Conservation (phyloP, 2,797 vertebrate species). For the Sebastes nivosus region DNA sequence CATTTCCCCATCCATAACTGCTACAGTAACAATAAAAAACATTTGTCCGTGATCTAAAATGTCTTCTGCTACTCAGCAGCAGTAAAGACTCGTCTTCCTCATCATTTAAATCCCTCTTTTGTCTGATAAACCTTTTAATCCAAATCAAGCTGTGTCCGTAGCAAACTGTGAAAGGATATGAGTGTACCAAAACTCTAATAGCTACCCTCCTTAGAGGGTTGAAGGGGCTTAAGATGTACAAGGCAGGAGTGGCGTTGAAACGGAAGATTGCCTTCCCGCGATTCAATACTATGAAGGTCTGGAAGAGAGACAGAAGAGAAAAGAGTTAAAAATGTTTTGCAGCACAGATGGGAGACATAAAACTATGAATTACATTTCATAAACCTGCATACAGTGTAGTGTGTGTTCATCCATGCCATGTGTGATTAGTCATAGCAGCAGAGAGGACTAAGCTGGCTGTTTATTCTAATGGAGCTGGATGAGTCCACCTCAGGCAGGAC, state of each 20-base stretch:
- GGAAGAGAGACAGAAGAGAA: constrained; percentile 76
- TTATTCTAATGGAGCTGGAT: constrained; percentile 11
- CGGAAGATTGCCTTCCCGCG: constrained; percentile 96
- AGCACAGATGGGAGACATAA: neutral
- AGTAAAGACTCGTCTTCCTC: neutral
- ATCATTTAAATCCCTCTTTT: constrained; percentile 31
- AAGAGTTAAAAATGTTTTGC: neutral
- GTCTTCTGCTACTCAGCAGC: neutral
- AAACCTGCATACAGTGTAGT: neutral
- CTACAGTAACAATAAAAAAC: neutral
- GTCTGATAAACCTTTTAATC: constrained; percentile 49
- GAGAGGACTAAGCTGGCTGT: neutral
- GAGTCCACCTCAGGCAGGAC: constrained; percentile 15
- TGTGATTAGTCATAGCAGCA: neutral
- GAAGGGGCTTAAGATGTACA: constrained; percentile 98
- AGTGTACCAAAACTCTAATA: constrained; percentile 98
- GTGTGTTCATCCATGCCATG: neutral
- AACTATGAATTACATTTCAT: neutral
- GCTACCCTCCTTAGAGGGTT: constrained; percentile 95
- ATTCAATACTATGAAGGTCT: constrained; percentile 99
- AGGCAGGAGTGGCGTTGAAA: constrained; percentile 98
- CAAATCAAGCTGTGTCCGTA: constrained; percentile 14
- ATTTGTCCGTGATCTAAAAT: neutral
- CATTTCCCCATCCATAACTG: neutral
- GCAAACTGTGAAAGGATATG: constrained; percentile 92